Percentiles rank a stretch among this genome's conserved stretches.
phyloP scores from a whole-genome alignment of 2,797 vertebrate species.

The Argya squamiceps region DNA sequence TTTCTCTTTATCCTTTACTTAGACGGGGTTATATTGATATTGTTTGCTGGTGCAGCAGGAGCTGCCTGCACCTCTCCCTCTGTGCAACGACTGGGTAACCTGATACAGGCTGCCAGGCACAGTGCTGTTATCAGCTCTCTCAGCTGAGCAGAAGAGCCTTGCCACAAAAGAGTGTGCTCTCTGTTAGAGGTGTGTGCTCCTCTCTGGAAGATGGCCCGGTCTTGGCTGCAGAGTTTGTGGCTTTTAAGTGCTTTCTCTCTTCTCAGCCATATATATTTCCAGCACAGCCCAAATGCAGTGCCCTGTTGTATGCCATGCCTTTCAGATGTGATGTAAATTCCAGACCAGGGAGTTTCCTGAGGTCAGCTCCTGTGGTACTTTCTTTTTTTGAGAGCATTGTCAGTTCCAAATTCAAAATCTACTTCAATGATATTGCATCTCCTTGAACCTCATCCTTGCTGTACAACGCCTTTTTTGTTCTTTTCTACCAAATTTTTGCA shows the following conservation, averaged over 20 bases:
- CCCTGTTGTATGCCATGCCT: background rate
- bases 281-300: background rate
- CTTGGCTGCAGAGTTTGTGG: background rate
- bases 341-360: background rate
- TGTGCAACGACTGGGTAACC: background rate
- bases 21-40: background rate
- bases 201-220: background rate
- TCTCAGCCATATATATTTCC: background rate
- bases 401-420: background rate
- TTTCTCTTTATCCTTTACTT: background rate
- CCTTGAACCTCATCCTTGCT: background rate
- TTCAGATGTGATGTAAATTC: background rate
- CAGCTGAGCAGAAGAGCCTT: background rate
- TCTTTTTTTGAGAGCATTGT: background rate
- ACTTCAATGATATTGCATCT: background rate
- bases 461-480: background rate
- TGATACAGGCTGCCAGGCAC: background rate
- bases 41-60: background rate
- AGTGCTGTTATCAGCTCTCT: background rate
- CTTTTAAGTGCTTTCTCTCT: background rate
- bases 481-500: background rate
- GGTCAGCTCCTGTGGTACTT: background rate
- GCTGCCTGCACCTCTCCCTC: background rate
- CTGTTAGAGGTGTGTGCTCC: background rate
- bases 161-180: background rate